Percentiles rank a stretch among this genome's conserved stretches.
These are phyloP conservation scores for Forbesichthys papilliferus DNA, from an alignment of 2,113 vertebrate genomes.

Conservation along the genomic window DNA sequence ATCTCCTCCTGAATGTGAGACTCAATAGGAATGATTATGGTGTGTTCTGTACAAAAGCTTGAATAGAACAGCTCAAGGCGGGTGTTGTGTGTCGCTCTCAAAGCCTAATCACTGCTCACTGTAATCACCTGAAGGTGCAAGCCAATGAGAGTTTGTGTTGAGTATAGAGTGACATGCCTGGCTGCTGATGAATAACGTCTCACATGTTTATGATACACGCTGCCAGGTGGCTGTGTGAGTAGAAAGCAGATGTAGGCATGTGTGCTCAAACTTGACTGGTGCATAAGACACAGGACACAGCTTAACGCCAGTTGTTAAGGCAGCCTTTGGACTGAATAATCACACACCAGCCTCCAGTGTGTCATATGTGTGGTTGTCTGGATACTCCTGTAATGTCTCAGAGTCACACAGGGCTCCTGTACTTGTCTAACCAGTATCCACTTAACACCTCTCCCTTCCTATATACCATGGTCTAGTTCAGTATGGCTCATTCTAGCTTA, in stretches of 20 bases:
- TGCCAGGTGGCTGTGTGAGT: conserved; percentile 26
- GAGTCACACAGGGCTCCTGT: conserved; percentile 45
- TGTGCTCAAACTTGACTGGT: conserved; percentile 1
- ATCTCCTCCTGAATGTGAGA: conserved; percentile 22
- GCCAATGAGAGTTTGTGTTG: conserved; percentile 52
- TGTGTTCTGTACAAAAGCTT: conserved; percentile 46
- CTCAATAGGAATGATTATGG: conserved; percentile 54
- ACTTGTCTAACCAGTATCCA: conserved; percentile 58
- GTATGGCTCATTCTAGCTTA: conserved; percentile 41
- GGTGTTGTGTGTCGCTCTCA: conserved; percentile 32
- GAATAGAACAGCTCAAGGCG: conserved; percentile 52
- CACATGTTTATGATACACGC: conserved; percentile 36
- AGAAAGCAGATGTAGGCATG: conserved; percentile 24
- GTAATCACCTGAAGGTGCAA: conserved; percentile 60
- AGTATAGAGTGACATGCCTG: conserved; percentile 36
- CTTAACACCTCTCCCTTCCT: conserved; percentile 5
- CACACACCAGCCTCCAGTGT: conserved; percentile 8
- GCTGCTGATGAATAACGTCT: conserved; percentile 58
- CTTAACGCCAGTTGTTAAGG: neutral
- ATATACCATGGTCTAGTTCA: conserved; percentile 28
- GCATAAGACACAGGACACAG: neutral
- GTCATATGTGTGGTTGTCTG: conserved; percentile 39
- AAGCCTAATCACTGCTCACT: conserved; percentile 40
- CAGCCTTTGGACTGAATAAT: conserved; percentile 12
- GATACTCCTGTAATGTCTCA: conserved; percentile 48